phyloP scores from a whole-genome alignment of 2,797 vertebrate genomes.

The Halcyon leucocephala region DNA sequence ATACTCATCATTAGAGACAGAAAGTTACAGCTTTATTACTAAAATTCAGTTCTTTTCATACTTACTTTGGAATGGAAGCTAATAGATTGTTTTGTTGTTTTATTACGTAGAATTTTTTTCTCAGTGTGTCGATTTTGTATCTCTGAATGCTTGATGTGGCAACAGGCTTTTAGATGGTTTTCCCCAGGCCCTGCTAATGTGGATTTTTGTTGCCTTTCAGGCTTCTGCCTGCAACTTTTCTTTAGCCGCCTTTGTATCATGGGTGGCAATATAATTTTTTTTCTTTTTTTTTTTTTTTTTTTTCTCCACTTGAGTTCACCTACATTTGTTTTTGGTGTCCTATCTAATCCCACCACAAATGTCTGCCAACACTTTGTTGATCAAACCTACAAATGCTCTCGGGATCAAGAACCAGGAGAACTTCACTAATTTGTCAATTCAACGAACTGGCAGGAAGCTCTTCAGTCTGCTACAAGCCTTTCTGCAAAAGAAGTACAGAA shows the following conservation, averaged over 20 bases:
- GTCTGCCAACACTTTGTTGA: not conserved
- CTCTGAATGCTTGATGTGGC: not conserved
- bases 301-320: not conserved
- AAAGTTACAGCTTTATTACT: not conserved
- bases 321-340: not conserved
- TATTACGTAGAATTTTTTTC: not conserved
- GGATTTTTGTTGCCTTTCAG: not conserved
- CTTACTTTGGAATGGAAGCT: not conserved
- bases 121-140: not conserved
- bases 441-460: not conserved
- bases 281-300: not conserved
- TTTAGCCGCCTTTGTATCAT: not conserved
- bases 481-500: not conserved
- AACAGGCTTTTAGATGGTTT: not conserved
- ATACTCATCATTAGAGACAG: not conserved
- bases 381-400: not conserved
- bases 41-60: not conserved
- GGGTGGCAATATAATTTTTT: not conserved
- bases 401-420: not conserved
- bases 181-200: not conserved
- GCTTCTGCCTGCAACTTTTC: not conserved
- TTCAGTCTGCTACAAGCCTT: not conserved
- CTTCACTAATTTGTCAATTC: constrained; percentile 11
- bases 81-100: not conserved
- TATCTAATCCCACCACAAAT: not conserved